phyloP scores from a whole-genome alignment of 2,113 vertebrate genomes.

The Taurulus bubalis region DNA sequence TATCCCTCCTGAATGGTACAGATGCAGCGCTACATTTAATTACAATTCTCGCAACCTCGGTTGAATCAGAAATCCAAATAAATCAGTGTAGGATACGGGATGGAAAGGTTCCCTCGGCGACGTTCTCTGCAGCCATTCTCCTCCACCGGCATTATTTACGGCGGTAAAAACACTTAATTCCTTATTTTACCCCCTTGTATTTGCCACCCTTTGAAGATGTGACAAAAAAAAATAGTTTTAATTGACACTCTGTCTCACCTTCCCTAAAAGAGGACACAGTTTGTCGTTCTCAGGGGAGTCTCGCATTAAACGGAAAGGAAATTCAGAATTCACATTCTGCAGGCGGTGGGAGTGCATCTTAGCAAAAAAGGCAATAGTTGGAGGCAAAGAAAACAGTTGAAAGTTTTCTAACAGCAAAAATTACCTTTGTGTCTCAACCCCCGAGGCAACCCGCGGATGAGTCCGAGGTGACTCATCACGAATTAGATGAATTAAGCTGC shows the following conservation, averaged over 20 bases:
- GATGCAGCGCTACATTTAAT: slow-evolving; percentile 53
- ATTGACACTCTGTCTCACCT: slow-evolving; percentile 53
- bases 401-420: slow-evolving; percentile 47
- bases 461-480: slow-evolving; percentile 21
- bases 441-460: slow-evolving; percentile 3
- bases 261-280: slow-evolving; percentile 39
- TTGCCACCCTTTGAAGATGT: slow-evolving; percentile 49
- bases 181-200: slow-evolving; percentile 22
- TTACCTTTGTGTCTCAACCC: slow-evolving; percentile 44
- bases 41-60: slow-evolving; percentile 36
- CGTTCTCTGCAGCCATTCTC: slow-evolving; percentile 10
- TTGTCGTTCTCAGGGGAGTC: slow-evolving; percentile 27
- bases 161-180: slow-evolving; percentile 38
- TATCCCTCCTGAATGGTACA: slow-evolving; percentile 42
- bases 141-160: background rate
- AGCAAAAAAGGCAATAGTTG: slow-evolving; percentile 41
- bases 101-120: slow-evolving; percentile 25
- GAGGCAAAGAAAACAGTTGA: slow-evolving; percentile 24
- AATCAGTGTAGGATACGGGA: slow-evolving; percentile 38
- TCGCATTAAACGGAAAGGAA: slow-evolving; percentile 54
- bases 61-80: slow-evolving; percentile 59
- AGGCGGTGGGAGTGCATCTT: slow-evolving; percentile 4
- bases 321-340: slow-evolving; percentile 34
- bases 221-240: slow-evolving; percentile 20
- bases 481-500: slow-evolving; percentile 29